Evolutionary conservation across 2,888 invertebrate species (phyloP).

Genomic region (Malacosoma neustria): DNA sequence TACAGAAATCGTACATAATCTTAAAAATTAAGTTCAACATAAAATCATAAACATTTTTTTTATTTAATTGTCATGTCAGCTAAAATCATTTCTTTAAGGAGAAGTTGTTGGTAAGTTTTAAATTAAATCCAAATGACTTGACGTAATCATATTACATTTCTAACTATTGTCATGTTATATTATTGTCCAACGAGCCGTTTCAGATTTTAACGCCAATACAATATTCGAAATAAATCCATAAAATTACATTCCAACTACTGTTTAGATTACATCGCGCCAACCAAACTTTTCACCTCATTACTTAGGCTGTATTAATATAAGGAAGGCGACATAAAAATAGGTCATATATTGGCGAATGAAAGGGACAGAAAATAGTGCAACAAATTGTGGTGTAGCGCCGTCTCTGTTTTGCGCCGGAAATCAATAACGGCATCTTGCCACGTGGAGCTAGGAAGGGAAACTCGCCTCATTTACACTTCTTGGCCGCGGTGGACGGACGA

Average conservation of each 20-base stretch:
- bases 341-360: constrained; percentile 70
- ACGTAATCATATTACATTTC: no score
- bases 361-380: constrained; percentile 68
- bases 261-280: constrained; percentile 38
- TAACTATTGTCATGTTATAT: no score
- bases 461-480: constrained; percentile 58
- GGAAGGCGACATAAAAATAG: constrained; percentile 72
- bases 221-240: constrained; percentile 16
- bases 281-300: constrained; percentile 67
- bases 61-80: no score
- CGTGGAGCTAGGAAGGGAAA: constrained; percentile 63
- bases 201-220: no score
- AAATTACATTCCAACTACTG: constrained; percentile 16
- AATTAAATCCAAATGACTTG: no score
- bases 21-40: no score
- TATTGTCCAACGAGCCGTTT: no score
- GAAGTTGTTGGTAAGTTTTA: no score
- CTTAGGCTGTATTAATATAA: constrained; percentile 69
- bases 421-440: constrained; percentile 72
- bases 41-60: no score
- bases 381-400: constrained; percentile 62
- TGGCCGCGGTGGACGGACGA: constrained; percentile 41
- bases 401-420: constrained; percentile 67
- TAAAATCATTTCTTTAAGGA: no score
- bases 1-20: no score